Percentiles rank a stretch among this genome's conserved stretches.
Evolutionary conservation across 1,140 invertebrate genomes (phyloP).

Genomic region (Rhagoletis pomonella): DNA sequence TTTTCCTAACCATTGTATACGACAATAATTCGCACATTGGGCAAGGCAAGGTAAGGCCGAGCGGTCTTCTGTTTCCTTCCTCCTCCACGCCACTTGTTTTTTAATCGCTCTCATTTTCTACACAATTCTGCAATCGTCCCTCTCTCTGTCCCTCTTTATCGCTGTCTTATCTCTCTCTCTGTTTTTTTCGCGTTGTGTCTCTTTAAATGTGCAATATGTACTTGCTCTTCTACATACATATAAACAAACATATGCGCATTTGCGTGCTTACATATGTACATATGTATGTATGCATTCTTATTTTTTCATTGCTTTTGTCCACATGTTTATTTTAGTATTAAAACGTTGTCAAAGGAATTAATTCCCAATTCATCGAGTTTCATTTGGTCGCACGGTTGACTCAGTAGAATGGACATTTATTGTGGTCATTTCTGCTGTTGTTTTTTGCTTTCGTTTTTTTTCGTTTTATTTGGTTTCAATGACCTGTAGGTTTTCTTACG

Average conservation of each 20-base stretch:
- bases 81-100: background rate
- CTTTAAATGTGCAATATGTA: background rate
- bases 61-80: background rate
- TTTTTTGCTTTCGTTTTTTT: conserved; percentile 12
- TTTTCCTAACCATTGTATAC: conserved; percentile 14
- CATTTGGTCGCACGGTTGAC: conserved; percentile 34
- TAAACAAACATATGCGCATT: background rate
- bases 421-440: background rate
- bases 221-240: background rate
- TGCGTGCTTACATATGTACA: no score
- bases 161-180: background rate
- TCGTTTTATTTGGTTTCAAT: background rate
- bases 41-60: background rate
- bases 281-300: background rate
- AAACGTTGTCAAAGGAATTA: conserved; percentile 59
- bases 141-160: no score
- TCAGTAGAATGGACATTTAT: background rate
- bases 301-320: background rate
- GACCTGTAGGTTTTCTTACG: no score
- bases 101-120: background rate
- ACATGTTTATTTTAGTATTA: conserved; percentile 56
- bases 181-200: background rate
- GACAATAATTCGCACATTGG: conserved; percentile 46
- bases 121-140: background rate
- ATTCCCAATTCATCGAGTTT: conserved; percentile 59